Conservation (phyloP, 2,888 invertebrate species). For the Brachycybe producta region DNA sequence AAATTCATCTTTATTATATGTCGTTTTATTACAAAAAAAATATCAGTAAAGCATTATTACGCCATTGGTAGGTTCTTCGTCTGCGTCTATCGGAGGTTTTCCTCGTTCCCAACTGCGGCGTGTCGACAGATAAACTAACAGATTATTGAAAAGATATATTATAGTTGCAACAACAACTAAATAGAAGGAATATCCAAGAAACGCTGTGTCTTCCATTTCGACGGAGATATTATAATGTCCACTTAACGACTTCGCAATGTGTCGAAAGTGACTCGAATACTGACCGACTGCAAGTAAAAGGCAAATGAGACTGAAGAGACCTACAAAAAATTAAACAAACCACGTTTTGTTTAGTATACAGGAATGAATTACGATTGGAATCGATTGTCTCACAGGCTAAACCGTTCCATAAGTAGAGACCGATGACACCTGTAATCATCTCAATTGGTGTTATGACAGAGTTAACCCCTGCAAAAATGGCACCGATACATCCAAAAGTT, state of each 20-base stretch:
- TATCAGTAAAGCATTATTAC: constrained; percentile 18
- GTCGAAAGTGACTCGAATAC: constrained; percentile 2
- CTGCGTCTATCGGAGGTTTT: not conserved
- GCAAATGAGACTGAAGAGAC: constrained; percentile 4
- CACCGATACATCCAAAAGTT: constrained; percentile 43
- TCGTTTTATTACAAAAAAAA: too few species aligned
- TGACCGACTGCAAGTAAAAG: constrained; percentile 1
- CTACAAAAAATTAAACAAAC: constrained; percentile 1
- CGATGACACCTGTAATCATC: constrained; percentile 50
- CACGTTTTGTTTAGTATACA: not conserved
- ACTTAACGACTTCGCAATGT: not conserved
- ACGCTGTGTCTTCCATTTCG: not conserved
- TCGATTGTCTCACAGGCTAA: constrained; percentile 55
- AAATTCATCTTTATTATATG: too few species aligned
- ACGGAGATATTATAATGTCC: not conserved
- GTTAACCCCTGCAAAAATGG: constrained; percentile 63
- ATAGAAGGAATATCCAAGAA: constrained; percentile 34
- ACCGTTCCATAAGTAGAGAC: constrained; percentile 64
- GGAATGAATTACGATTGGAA: not conserved
- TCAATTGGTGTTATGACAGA: constrained; percentile 61
- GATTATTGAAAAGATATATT: constrained; percentile 55
- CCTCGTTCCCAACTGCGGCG: not conserved
- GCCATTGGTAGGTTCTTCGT: constrained; percentile 3
- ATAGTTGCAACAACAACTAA: constrained; percentile 56
- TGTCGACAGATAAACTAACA: constrained; percentile 6